These are phyloP conservation scores for Lutraria lutraria DNA, from an alignment of 2,888 invertebrate species.

Conservation along the genomic window DNA sequence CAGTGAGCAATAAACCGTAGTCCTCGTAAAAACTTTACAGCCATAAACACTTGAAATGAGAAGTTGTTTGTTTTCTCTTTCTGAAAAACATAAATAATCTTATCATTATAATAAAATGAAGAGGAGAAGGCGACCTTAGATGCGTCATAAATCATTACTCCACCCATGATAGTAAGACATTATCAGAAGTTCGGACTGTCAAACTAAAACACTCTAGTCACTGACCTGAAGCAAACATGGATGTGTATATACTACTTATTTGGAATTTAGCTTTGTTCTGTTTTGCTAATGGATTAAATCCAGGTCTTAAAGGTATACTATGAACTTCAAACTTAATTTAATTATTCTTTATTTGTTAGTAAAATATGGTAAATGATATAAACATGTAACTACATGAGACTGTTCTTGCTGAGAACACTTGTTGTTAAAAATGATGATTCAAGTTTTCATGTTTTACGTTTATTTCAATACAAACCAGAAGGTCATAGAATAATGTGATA, in stretches of 20 bases:
- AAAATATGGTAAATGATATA: not conserved
- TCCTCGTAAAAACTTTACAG: conserved; percentile 23
- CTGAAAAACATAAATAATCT: conserved; percentile 33
- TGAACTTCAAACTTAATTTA: not conserved
- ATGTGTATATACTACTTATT: not conserved
- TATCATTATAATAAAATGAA: conserved; percentile 35
- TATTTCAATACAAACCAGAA: too few species aligned
- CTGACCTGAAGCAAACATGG: not conserved
- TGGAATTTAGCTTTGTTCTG: not conserved
- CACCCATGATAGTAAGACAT: not conserved
- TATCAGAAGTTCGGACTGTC: not conserved
- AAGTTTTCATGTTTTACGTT: too few species aligned
- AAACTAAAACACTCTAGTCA: not conserved
- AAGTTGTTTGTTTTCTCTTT: conserved; percentile 25
- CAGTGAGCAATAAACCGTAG: not conserved
- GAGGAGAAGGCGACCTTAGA: not conserved
- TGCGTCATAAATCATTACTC: not conserved
- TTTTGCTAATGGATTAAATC: not conserved
- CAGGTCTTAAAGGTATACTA: not conserved
- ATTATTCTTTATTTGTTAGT: not conserved
- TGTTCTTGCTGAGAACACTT: too few species aligned
- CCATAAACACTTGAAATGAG: conserved; percentile 32
- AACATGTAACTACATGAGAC: too few species aligned
- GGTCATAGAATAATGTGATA: too few species aligned
- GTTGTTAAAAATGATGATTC: too few species aligned